Evolutionary conservation across 2,888 invertebrate species (phyloP).

Genomic region (Buathra laborator): DNA sequence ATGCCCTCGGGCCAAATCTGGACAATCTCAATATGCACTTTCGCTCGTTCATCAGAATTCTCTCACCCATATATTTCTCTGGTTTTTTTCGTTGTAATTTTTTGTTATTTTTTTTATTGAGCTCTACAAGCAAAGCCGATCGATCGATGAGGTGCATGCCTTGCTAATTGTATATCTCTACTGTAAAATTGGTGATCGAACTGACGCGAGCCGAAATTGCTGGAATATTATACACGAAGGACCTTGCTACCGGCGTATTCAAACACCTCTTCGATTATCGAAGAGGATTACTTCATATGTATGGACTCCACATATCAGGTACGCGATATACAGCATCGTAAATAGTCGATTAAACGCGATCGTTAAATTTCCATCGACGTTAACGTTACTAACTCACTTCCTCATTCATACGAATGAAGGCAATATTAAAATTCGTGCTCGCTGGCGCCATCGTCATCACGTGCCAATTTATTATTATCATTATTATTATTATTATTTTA

Average conservation of each 20-base stretch:
- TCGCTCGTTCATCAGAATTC: slow-evolving; percentile 61
- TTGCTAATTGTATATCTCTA: slow-evolving; percentile 49
- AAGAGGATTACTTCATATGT: slow-evolving; percentile 27
- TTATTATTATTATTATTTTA: background rate
- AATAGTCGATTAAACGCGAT: slow-evolving; percentile 25
- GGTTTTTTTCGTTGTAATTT: slow-evolving; percentile 23
- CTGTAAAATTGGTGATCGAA: slow-evolving; percentile 56
- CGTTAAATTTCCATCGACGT: slow-evolving; percentile 30
- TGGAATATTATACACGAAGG: slow-evolving; percentile 21
- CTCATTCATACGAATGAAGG: background rate
- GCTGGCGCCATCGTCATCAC: background rate
- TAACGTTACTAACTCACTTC: background rate
- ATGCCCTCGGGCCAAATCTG: slow-evolving; percentile 56
- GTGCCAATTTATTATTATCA: background rate
- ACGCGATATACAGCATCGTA: slow-evolving; percentile 4
- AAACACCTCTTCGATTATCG: slow-evolving; percentile 25
- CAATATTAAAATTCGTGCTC: background rate
- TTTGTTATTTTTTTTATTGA: background rate
- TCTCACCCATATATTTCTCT: slow-evolving; percentile 26
- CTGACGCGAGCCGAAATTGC: slow-evolving; percentile 35
- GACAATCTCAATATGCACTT: slow-evolving; percentile 59
- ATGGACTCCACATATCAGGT: slow-evolving; percentile 1
- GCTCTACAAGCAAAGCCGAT: slow-evolving; percentile 12
- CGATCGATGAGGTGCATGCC: slow-evolving; percentile 35
- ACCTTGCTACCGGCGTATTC: slow-evolving; percentile 6